phyloP scores from a whole-genome alignment of 2,888 invertebrate genomes.

The Pycnomerus fuliginosus region DNA sequence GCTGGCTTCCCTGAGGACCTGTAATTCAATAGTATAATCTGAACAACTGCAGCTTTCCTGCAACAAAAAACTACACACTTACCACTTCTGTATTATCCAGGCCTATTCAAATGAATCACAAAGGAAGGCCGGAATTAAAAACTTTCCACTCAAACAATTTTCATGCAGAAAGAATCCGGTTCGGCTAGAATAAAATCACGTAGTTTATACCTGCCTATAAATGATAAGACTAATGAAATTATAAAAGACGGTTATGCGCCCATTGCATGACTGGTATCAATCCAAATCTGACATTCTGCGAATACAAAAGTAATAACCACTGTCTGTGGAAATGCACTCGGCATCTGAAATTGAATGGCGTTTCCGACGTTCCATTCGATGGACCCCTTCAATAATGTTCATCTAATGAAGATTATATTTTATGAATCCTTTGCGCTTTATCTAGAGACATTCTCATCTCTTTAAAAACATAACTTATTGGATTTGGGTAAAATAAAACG shows the following conservation, averaged over 20 bases:
- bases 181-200: too few species aligned
- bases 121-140: too few species aligned
- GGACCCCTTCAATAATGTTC: too few species aligned
- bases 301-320: conserved; percentile 19
- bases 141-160: too few species aligned
- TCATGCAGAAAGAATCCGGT: too few species aligned
- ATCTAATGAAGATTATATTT: too few species aligned
- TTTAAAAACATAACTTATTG: conserved; percentile 16
- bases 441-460: too few species aligned
- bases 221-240: too few species aligned
- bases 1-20: conserved; percentile 35
- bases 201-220: too few species aligned
- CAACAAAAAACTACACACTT: conserved; percentile 15
- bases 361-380: conserved; percentile 20
- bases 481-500: conserved; percentile 7
- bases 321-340: conserved; percentile 18
- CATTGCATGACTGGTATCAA: conserved; percentile 20
- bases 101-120: too few species aligned
- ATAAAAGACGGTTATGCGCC: conserved; percentile 16
- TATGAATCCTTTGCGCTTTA: too few species aligned
- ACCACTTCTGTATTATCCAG: too few species aligned
- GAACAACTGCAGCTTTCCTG: conserved; percentile 28
- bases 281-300: conserved; percentile 22
- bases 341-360: conserved; percentile 18
- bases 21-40: conserved; percentile 41